Percentiles rank a stretch among this genome's conserved stretches.
These are phyloP conservation scores for Exephanes ischioxanthus DNA, from an alignment of 2,888 invertebrate species.

Conservation along the genomic window DNA sequence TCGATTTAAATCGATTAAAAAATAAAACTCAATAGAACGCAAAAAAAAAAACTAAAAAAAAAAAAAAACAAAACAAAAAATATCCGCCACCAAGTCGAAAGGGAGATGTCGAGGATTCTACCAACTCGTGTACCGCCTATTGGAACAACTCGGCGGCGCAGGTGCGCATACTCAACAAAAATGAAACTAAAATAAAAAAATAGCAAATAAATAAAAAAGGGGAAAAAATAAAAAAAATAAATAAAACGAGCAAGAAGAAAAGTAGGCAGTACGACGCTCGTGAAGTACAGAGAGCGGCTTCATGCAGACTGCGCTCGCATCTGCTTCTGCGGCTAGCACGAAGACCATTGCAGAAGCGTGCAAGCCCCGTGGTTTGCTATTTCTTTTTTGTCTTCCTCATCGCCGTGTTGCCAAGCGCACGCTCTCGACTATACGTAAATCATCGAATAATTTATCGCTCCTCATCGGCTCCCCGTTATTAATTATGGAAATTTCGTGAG, in stretches of 20 bases:
- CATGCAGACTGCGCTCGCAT: constrained; percentile 33
- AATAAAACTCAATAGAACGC: not conserved
- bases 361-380: constrained; percentile 6
- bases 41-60: not conserved
- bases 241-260: not conserved
- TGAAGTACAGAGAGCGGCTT: constrained; percentile 27
- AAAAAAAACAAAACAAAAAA: not conserved
- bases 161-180: constrained; percentile 15
- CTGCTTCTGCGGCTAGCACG: constrained; percentile 53
- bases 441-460: constrained; percentile 28
- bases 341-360: constrained; percentile 36
- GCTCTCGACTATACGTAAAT: not conserved
- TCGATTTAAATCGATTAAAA: not conserved
- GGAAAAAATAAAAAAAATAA: not conserved
- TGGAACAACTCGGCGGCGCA: not conserved
- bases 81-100: not conserved
- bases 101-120: not conserved
- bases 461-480: constrained; percentile 5
- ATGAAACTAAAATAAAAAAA: constrained; percentile 23
- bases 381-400: not conserved
- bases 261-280: not conserved
- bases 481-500: constrained; percentile 17
- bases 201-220: not conserved
- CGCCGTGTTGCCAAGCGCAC: constrained; percentile 1
- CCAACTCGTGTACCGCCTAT: not conserved